Base-by-base conservation (phyloP, 2,113 vertebrate species). In the Cinclus cinclus region DNA sequence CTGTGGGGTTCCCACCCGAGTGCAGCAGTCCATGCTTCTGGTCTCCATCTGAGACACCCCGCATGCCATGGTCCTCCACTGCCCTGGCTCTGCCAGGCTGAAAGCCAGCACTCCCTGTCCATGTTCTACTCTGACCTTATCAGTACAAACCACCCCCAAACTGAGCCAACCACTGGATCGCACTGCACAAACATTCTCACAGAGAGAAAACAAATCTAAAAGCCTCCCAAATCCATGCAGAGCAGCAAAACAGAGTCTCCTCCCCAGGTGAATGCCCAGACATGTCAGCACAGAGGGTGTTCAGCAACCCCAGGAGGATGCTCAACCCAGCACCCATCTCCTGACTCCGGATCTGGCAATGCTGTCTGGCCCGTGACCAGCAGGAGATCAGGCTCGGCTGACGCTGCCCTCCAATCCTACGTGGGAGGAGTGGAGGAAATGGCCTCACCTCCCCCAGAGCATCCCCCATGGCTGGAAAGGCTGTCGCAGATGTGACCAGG, bases 341-440 rank as follows among this genome's bases (percentile, higher is more conserved):
- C 35, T 58, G 55, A 52, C 47, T 62, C 73, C 0, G 1, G 69
- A 55, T 70, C 64, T 0, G 0, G 73, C 9, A 0, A 39, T 52
- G 73, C 52, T 91, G 2, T 0, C 56, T 91, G 93, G 77, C 89
- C 89, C 6, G 0, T 84, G 94, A 50, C 81, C 1, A 1, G 69
- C 69, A 75, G 33, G 31, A 87, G 77, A 77, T 94, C 81, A 91
- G 84, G 30, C 73, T 91, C 2, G 0, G 39, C 77, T 92, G 67
- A 47, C 5, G 18, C 56, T 94, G 80, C 55, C 64, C 80, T 91
- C 71, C 59, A 28, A 46, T 44, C 46, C 60, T 46, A 83, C 65
- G 73, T 2, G 0, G 68, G 50, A 69, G 37, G 60, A 92, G 77
- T 3, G 50, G 46, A 87, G 20, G 83, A 81, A 83, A 62, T 2